A percentile compares a stretch with the other conserved stretches of the same genome.
Evolutionary conservation across 2,797 vertebrate genomes (phyloP).

Genomic region (Mormyrus hasselquistii): DNA sequence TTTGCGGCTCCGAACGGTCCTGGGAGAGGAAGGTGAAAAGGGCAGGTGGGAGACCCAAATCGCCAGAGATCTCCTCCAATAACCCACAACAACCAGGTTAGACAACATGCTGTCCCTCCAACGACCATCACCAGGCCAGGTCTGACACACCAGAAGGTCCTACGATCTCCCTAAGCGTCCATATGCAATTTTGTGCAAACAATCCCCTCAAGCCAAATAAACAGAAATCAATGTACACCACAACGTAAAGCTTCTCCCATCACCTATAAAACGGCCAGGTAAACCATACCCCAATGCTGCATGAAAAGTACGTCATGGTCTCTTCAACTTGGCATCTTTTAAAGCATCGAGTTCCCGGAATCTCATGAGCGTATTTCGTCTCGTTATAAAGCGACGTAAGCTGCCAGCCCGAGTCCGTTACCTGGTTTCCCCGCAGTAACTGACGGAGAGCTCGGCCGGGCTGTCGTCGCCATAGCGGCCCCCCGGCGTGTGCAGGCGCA

Average conservation of each 20-base stretch:
- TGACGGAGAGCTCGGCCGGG: conserved; percentile 44
- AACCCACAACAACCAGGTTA: neutral
- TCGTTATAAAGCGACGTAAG: neutral
- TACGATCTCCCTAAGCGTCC: neutral
- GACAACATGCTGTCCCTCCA: neutral
- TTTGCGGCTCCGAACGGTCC: conserved; percentile 50
- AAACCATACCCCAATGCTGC: neutral
- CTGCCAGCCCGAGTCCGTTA: conserved; percentile 10
- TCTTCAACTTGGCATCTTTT: neutral
- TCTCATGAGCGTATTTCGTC: neutral
- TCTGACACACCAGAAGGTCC: neutral
- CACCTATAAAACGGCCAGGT: neutral
- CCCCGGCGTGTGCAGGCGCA: conserved; percentile 65
- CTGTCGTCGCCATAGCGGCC: conserved; percentile 49
- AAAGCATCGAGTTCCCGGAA: neutral
- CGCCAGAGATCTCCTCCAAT: neutral
- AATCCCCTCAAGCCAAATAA: neutral
- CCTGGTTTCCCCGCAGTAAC: conserved; percentile 30
- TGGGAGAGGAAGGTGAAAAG: conserved; percentile 24
- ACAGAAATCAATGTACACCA: neutral
- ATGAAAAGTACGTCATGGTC: neutral
- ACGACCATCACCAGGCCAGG: neutral
- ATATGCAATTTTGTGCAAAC: neutral
- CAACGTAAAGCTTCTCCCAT: neutral
- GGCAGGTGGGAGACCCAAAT: neutral